Conservation (phyloP, 2,113 vertebrate species). For the Ciconia maguari region DNA sequence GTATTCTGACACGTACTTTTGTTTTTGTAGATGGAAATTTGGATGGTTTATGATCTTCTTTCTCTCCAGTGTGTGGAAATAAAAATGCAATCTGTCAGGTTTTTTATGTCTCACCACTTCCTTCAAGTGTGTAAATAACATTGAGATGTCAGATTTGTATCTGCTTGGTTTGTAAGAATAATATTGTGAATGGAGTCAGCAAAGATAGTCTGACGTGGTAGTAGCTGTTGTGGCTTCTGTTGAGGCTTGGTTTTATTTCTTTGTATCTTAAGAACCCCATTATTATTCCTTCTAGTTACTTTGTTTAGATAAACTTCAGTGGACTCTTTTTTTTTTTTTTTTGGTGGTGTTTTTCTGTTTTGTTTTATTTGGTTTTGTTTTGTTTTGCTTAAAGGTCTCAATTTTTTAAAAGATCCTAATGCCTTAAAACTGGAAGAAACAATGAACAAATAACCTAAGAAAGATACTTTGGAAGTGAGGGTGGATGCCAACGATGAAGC, state of each 20-base stretch:
- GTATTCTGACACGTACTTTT: background rate
- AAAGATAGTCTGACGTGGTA: background rate
- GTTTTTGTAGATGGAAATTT: background rate
- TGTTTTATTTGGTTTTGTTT: background rate
- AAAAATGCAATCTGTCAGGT: background rate
- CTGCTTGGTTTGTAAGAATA: background rate
- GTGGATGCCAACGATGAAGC: background rate
- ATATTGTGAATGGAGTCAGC: background rate
- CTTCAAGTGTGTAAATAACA: background rate
- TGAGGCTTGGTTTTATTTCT: background rate
- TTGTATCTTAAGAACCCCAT: background rate
- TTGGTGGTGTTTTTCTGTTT: no score
- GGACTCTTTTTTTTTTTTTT: background rate
- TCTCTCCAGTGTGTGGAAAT: background rate
- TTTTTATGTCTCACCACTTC: background rate
- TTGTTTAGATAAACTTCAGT: background rate
- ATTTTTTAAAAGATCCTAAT: background rate
- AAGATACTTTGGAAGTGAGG: background rate
- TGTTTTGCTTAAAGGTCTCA: background rate
- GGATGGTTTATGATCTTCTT: background rate
- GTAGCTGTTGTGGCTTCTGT: background rate
- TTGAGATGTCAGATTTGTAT: background rate
- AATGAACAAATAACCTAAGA: background rate
- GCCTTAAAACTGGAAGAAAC: background rate
- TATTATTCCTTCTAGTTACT: background rate